phyloP scores from a whole-genome alignment of 92 coral and sea anemone species.

The Siderastrea radians region DNA sequence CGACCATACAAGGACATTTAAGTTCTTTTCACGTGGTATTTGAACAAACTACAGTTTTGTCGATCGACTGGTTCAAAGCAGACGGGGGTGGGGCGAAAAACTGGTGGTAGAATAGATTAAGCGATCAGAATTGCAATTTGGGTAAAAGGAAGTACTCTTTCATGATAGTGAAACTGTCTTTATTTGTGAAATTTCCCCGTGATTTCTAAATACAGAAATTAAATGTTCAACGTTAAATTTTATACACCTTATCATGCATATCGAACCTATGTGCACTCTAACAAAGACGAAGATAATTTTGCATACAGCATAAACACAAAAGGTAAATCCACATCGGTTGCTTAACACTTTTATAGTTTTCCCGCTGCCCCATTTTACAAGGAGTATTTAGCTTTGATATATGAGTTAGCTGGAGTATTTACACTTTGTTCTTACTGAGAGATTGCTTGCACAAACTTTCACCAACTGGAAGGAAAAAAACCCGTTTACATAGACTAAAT shows the following conservation, averaged over 20 bases:
- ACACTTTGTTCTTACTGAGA: neutral
- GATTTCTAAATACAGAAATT: conserved; percentile 5
- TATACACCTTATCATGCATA: neutral
- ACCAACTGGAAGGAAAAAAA: neutral
- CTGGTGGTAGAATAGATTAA: conserved; percentile 42
- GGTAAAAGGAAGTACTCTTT: conserved; percentile 18
- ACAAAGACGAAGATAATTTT: conserved; percentile 26
- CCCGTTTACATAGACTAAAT: neutral
- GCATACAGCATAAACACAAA: conserved; percentile 17
- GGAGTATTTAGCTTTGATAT: neutral
- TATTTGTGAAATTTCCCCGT: neutral
- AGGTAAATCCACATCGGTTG: conserved; percentile 26
- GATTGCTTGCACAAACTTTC: neutral
- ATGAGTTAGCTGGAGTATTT: neutral
- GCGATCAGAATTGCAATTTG: neutral
- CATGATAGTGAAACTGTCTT: conserved; percentile 5
- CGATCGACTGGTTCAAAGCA: conserved; percentile 22
- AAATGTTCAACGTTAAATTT: neutral
- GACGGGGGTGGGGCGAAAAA: conserved; percentile 61
- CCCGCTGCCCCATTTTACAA: neutral
- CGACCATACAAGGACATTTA: neutral
- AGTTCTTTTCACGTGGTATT: conserved; percentile 18
- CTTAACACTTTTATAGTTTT: neutral
- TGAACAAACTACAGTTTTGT: conserved; percentile 6
- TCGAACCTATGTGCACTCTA: neutral